Percentiles rank a stretch among this genome's conserved stretches.
These are phyloP conservation scores for Muscicapa striata DNA, from an alignment of 2,797 vertebrate species.

Conservation along the genomic window DNA sequence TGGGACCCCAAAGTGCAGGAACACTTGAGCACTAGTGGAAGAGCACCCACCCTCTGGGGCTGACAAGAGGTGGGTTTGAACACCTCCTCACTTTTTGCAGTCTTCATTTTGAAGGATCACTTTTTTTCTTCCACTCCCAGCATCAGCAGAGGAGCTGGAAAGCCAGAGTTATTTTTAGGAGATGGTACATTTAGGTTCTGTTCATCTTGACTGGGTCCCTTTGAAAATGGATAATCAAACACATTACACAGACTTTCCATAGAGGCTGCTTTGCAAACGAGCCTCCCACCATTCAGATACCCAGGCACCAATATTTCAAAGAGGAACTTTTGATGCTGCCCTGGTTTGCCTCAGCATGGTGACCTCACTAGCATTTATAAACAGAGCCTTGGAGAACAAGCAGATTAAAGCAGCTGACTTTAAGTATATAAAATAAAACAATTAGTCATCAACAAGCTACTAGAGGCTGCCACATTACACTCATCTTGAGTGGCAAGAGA, in stretches of 20 bases:
- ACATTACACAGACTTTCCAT: slow-evolving; percentile 2
- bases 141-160: slow-evolving; percentile 9
- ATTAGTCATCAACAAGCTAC: slow-evolving; percentile 7
- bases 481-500: neutral
- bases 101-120: neutral
- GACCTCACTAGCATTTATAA: slow-evolving; percentile 43
- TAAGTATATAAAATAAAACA: slow-evolving; percentile 8
- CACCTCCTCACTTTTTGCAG: neutral
- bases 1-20: neutral
- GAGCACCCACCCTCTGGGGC: accelerated
- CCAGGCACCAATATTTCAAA: neutral
- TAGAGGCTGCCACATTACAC: neutral
- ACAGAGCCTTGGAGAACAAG: slow-evolving; percentile 20
- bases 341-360: slow-evolving; percentile 14
- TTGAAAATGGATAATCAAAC: slow-evolving; percentile 42
- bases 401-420: slow-evolving; percentile 42
- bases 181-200: slow-evolving; percentile 9
- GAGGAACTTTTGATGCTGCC: neutral
- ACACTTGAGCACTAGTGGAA: neutral
- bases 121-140: neutral
- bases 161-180: slow-evolving; percentile 41
- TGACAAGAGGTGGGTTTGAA: neutral
- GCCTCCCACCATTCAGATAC: neutral
- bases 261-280: neutral
- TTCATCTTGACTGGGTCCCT: slow-evolving; percentile 42